phyloP scores from a whole-genome alignment of 2,797 vertebrate genomes.

The Poeciliopsis turneri region DNA sequence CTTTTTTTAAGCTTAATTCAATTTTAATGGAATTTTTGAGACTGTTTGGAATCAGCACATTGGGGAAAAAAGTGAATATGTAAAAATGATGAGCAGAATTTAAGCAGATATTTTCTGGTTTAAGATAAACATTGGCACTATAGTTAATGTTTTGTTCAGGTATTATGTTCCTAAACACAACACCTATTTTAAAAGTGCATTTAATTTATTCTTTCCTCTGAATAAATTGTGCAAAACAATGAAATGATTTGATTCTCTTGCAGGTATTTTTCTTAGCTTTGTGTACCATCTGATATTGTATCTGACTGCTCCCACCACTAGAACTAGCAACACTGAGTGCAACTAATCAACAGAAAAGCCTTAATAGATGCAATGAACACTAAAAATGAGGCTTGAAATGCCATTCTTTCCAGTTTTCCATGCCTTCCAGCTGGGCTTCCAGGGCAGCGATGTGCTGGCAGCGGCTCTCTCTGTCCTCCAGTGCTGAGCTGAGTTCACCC shows the following conservation, averaged over 20 bases:
- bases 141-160: background rate
- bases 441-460: slow-evolving; percentile 69
- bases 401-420: background rate
- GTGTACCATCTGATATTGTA: background rate
- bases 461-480: slow-evolving; percentile 83
- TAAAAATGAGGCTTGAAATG: background rate
- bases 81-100: background rate
- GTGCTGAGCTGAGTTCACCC: slow-evolving; percentile 79
- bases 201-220: background rate
- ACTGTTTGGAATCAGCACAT: background rate
- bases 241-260: background rate
- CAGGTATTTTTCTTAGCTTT: background rate
- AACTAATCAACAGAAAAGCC: background rate
- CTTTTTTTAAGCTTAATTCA: background rate
- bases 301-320: background rate
- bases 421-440: slow-evolving; percentile 87
- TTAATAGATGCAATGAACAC: background rate
- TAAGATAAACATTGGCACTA: background rate
- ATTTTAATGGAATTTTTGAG: background rate
- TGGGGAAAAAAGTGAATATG: background rate
- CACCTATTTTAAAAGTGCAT: background rate
- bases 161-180: background rate
- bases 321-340: background rate
- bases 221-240: background rate
- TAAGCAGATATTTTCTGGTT: background rate